Conservation (phyloP, 2,113 vertebrate species). For the Seriola quinqueradiata region DNA sequence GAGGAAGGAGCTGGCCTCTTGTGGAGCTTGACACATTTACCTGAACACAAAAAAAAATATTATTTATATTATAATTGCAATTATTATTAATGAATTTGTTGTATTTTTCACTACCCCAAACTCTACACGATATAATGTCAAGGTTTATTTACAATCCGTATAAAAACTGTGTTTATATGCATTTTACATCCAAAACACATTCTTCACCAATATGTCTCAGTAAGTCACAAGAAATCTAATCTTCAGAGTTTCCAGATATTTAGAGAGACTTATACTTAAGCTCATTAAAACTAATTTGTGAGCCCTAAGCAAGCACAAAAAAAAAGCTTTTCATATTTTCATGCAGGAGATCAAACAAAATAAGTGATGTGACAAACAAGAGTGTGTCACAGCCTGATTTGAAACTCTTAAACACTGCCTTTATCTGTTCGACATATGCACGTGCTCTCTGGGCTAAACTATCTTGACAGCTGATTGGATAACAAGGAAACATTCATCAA, state of each 20-base stretch:
- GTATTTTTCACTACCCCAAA: no score
- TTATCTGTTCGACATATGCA: neutral
- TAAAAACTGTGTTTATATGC: neutral
- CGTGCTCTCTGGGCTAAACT: neutral
- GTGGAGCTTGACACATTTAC: conserved; percentile 79
- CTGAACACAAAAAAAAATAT: conserved; percentile 48
- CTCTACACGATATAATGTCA: no score
- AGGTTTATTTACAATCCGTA: no score
- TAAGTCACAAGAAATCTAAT: neutral
- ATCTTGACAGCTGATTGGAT: neutral
- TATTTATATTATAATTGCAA: no score
- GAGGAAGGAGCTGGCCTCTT: conserved; percentile 60
- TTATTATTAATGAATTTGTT: no score
- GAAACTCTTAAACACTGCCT: neutral
- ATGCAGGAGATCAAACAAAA: neutral
- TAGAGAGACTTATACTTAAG: conserved; percentile 5
- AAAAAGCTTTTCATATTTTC: neutral
- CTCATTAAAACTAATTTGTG: neutral
- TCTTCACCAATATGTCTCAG: neutral
- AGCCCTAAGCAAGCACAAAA: no score
- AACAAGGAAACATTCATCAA: neutral
- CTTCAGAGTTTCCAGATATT: conserved; percentile 19
- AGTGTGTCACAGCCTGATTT: neutral
- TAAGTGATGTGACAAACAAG: neutral
- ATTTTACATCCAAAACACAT: neutral